These are phyloP conservation scores for Wiebesia pumilae DNA, from an alignment of 1,140 invertebrate species.

Conservation along the genomic window DNA sequence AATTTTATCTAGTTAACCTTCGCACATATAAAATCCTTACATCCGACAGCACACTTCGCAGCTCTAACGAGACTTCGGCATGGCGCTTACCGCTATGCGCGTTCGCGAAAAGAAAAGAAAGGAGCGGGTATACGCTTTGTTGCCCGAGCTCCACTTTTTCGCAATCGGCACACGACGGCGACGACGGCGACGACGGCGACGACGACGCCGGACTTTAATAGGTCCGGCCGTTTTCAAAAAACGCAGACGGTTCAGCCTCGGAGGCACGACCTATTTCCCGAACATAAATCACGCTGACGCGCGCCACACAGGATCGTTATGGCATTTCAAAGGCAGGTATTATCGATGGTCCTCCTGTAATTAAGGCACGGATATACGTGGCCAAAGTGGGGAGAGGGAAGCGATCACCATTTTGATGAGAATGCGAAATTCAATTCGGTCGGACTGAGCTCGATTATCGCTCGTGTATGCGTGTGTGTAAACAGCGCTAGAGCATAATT, in stretches of 20 bases:
- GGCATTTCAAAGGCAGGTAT: conserved; percentile 69
- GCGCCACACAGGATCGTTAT: conserved; percentile 64
- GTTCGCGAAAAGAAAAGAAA: neutral
- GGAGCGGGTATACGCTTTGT: neutral
- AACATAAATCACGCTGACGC: conserved; percentile 74
- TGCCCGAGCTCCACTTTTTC: neutral
- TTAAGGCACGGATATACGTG: conserved; percentile 60
- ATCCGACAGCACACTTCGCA: neutral
- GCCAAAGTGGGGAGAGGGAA: conserved; percentile 52
- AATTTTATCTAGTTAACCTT: neutral
- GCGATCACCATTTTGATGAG: conserved; percentile 68
- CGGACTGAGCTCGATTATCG: neutral
- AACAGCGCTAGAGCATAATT: neutral
- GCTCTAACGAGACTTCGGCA: neutral
- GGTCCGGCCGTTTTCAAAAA: conserved; percentile 66
- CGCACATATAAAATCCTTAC: neutral
- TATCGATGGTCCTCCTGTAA: conserved; percentile 70
- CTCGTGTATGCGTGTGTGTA: neutral
- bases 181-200: conserved; percentile 15
- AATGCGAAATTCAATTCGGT: conserved; percentile 68
- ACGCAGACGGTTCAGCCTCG: conserved; percentile 63
- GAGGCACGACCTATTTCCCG: conserved; percentile 73
- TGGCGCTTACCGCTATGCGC: neutral
- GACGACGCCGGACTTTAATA: conserved; percentile 57
- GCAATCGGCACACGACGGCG: neutral